Evolutionary conservation across 2,888 invertebrate species (phyloP).

Genomic region (Crocallis elinguaria): DNA sequence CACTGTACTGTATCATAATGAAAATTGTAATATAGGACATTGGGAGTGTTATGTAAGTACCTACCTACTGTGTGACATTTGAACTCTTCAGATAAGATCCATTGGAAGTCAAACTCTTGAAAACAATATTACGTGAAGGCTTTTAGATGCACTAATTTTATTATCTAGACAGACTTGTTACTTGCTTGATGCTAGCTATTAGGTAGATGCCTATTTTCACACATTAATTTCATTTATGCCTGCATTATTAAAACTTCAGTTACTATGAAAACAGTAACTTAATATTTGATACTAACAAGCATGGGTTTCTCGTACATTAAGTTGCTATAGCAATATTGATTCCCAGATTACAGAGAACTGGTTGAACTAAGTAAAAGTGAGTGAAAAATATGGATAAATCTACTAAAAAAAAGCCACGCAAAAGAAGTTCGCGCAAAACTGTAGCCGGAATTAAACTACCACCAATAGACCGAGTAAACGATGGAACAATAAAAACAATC

Average conservation of each 20-base stretch:
- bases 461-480: slow-evolving; percentile 60
- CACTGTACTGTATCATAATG: no score
- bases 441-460: slow-evolving; percentile 69
- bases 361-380: slow-evolving; percentile 2
- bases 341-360: background rate
- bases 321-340: slow-evolving; percentile 72
- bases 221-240: no score
- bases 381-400: slow-evolving; percentile 32
- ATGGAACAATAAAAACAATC: slow-evolving; percentile 74
- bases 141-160: no score
- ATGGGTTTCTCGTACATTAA: background rate
- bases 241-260: slow-evolving; percentile 3
- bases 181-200: no score
- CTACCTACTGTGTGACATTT: no score
- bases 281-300: background rate
- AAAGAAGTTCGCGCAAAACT: slow-evolving; percentile 56
- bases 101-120: no score
- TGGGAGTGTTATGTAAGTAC: no score
- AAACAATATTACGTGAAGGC: no score
- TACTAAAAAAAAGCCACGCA: slow-evolving; percentile 52
- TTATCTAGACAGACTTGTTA: no score
- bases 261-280: slow-evolving; percentile 12
- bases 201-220: no score
- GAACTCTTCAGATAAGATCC: no score
- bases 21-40: no score